These are phyloP conservation scores for Tadarida brasiliensis DNA, from an alignment of 2,797 vertebrate species.

Conservation along the genomic window DNA sequence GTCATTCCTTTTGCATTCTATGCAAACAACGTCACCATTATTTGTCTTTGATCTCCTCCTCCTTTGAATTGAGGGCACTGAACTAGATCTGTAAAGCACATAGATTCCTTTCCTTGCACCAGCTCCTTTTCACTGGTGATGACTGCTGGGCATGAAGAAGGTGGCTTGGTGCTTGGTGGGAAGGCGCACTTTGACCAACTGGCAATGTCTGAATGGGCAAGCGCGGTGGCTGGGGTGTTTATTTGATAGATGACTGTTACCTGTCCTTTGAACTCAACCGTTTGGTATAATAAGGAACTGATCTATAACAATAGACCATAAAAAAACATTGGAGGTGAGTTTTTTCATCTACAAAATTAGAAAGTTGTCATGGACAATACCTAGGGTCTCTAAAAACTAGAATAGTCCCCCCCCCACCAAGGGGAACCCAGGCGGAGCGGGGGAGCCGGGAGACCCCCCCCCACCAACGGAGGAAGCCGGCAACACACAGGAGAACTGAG, in stretches of 20 bases:
- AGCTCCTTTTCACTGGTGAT: neutral
- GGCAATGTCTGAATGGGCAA: neutral
- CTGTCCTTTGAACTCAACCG: neutral
- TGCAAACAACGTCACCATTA: neutral
- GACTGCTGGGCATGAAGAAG: neutral
- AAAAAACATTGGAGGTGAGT: neutral
- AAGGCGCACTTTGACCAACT: neutral
- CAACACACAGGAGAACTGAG: no score
- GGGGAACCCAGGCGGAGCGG: no score
- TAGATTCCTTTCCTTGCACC: neutral
- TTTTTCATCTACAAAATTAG: conserved; percentile 35
- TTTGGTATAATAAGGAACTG: neutral
- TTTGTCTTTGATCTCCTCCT: neutral
- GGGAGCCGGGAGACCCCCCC: no score
- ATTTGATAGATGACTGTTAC: neutral
- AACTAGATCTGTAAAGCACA: neutral
- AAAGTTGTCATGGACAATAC: neutral
- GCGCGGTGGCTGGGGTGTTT: neutral
- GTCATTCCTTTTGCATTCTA: neutral
- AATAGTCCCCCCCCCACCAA: no score
- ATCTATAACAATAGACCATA: neutral
- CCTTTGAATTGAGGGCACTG: neutral
- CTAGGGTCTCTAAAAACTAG: neutral
- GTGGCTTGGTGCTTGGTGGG: neutral
- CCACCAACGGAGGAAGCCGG: no score